Base-by-base conservation (phyloP, 2,888 invertebrate genomes). In the Chymomyza amoena region DNA sequence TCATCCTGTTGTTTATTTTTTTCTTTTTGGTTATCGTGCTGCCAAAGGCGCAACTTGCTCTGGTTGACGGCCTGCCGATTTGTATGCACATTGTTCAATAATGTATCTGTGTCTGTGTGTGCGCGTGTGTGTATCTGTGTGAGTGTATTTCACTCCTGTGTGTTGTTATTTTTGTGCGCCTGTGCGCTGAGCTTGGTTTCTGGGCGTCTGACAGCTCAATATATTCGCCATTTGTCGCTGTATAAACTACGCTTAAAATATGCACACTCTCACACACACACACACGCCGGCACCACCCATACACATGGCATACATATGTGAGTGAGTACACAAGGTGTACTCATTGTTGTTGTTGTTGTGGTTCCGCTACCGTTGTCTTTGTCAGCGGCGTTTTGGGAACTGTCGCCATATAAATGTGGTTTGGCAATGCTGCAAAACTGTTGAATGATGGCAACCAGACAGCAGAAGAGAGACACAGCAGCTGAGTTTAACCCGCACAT, bases 201-300 rank as follows among this genome's bases (percentile, higher is more conserved):
- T 62, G 64, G 75, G 73, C 79, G 74, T 79, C 78, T 83, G 81
- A 80, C 86, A 84, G 83, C 84, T 88, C 75, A 84, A 89, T 86
- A 84, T 87, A 84, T 88, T 84, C 80, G 79, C 79, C 81, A 89
- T 87, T 87, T 83, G 87, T 86, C 84, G 84, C 87, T 87, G 71
- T 79, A 77, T 71, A 74, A 74, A 65, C 79, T 61, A 66, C 20
- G 62, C 45, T 57, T 45, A 65, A 65, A 20, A 50, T 65, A 57
- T 59, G 20, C 28, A 61, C 61, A 61, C 59, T 28, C 61, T 54
- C 50, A 28, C 45, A 28, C 54, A 66, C 36, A 56, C 36, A 51
- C 81, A 72, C 73, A 25, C 25, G n/a, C n/a, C 3, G 4, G 25
- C 25, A 25, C 2, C 25, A 25, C 25, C 25, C 1, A 72, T 28